phyloP scores from a whole-genome alignment of 2,113 vertebrate species.

The Cyanoramphus novaezelandiae region DNA sequence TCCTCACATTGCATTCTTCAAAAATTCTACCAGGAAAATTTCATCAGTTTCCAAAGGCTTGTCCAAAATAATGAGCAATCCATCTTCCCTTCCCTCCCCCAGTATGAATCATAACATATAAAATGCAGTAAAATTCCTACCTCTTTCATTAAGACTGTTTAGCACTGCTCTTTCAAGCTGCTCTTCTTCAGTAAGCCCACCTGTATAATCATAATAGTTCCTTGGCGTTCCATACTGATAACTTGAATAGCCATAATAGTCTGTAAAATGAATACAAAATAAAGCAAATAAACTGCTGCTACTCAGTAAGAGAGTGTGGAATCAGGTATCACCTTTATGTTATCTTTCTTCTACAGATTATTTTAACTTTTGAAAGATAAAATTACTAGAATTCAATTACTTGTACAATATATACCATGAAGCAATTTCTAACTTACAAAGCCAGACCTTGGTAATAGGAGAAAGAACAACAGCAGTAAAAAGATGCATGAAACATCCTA shows the following conservation, averaged over 20 bases:
- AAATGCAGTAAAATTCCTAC: conserved; percentile 62
- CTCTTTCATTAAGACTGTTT: conserved; percentile 85
- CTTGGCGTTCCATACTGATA: background rate
- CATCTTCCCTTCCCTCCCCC: background rate
- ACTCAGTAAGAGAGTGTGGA: background rate
- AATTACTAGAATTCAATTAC: background rate
- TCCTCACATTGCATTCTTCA: background rate
- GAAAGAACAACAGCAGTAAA: background rate
- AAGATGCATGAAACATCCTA: background rate
- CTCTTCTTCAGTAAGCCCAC: conserved; percentile 86
- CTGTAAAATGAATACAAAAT: conserved; percentile 29
- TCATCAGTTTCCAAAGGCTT: background rate
- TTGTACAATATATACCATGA: background rate
- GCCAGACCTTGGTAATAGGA: background rate
- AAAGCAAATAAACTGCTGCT: background rate
- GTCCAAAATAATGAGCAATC: background rate
- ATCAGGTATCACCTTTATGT: background rate
- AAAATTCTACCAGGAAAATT: background rate
- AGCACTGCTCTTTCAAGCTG: conserved; percentile 86
- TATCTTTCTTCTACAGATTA: background rate
- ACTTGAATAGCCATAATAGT: conserved; percentile 19
- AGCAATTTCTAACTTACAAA: background rate
- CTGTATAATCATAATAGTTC: conserved; percentile 72
- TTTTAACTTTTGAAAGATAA: background rate
- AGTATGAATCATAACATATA: background rate